Evolutionary conservation across 2,888 invertebrate genomes (phyloP), one percentile per base, ranked within the genome.

Genomic region (Priocnemis perturbator): DNA sequence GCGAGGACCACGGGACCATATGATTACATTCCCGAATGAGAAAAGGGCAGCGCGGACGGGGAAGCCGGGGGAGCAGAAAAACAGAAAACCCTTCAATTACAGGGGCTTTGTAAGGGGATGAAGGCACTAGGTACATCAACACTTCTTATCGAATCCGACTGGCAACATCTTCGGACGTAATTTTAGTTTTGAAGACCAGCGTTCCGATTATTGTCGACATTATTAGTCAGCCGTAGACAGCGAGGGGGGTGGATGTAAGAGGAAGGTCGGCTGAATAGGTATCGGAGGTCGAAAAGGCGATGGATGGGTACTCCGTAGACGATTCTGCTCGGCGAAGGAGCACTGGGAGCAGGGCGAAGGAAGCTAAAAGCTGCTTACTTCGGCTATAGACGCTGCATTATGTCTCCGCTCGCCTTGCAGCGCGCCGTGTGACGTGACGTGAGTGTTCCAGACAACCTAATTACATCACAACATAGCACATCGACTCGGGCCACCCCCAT

Each of bases 381-480:
- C 61, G 65, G 63, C 69, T 77, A 79, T 77, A 81, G 82, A 78
- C 82, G 82, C 78, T 67, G 80, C 81, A 86, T 87, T 88, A 87
- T 87, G 86, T 87, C 86, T 85, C 85, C 84, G 81, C 83, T 82
- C 83, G 84, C 82, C 84, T 83, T 83, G 84, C 81, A 84, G 79
- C 82, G 79, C 82, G 79, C 82, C 76, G 81, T 86, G 86, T 87
- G 87, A 88, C 86, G 87, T 88, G 88, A 87, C 88, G 87, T 83
- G 90, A 89, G 90, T 91, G 91, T 90, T 90, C 87, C 86, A 89
- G 91, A 91, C 91, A 91, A 90, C 89, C 90, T 91, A 91, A 91
- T 91, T 91, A 90, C 89, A 84, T 87, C 86, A 85, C 83, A 85
- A 84, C 83, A 85, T 77, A 78, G 78, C 72, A 67, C 68, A 67